These are phyloP conservation scores for Dipodomys stephensi DNA, from an alignment of 2,113 vertebrate genomes.

Conservation along the genomic window DNA sequence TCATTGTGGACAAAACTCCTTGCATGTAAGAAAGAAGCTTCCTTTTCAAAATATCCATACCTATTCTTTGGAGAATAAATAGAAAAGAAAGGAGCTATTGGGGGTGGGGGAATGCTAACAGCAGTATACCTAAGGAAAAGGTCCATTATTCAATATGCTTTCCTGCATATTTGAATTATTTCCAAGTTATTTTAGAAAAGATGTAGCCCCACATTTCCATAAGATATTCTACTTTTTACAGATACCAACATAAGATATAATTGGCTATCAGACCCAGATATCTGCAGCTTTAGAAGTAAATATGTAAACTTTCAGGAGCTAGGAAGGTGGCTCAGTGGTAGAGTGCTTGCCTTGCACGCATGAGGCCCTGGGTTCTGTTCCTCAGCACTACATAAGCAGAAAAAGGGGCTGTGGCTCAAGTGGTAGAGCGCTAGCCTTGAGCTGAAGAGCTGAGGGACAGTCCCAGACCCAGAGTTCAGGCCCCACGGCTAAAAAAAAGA, in stretches of 20 bases:
- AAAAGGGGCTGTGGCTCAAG: too few relatives aligned
- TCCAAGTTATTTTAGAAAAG: background rate
- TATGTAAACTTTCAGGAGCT: background rate
- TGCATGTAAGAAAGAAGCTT: constrained; percentile 55
- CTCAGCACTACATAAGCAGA: too few relatives aligned
- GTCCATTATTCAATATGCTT: constrained; percentile 4
- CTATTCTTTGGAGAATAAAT: constrained; percentile 49
- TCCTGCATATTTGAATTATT: constrained; percentile 11
- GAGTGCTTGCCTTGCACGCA: too few relatives aligned
- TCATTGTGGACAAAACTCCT: constrained; percentile 66
- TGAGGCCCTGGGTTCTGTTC: too few relatives aligned
- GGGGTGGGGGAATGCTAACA: background rate
- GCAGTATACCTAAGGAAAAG: background rate
- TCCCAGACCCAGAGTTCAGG: too few relatives aligned
- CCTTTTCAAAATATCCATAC: constrained; percentile 75
- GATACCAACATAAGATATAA: background rate
- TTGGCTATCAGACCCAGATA: background rate
- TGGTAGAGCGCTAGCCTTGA: too few relatives aligned
- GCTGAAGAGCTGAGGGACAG: too few relatives aligned
- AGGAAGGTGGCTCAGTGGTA: too few relatives aligned
- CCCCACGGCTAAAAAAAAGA: too few relatives aligned
- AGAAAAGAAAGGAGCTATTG: background rate
- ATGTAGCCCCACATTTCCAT: background rate
- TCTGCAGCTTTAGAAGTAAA: background rate
- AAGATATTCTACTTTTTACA: background rate